These are phyloP conservation scores for Deilephila porcellus DNA, from an alignment of 2,888 invertebrate species.

Conservation along the genomic window DNA sequence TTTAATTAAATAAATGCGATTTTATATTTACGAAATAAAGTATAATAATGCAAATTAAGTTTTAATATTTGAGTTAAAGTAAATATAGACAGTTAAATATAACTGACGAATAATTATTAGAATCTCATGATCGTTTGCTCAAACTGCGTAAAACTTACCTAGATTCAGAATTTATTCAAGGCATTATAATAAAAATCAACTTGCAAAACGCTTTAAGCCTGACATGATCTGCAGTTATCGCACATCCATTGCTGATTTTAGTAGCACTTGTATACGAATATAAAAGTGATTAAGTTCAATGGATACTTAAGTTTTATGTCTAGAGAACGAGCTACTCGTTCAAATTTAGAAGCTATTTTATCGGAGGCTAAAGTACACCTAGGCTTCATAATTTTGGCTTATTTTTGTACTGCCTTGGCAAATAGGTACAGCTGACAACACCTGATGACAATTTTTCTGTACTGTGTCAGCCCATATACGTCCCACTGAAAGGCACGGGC, in stretches of 20 bases:
- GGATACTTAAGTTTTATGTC: slow-evolving; percentile 13
- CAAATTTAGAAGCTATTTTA: slow-evolving; percentile 14
- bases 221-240: slow-evolving; percentile 7
- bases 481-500: no score
- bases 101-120: no score
- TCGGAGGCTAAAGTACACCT: neutral
- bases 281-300: slow-evolving; percentile 10
- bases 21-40: no score
- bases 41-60: no score
- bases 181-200: slow-evolving; percentile 12
- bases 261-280: neutral
- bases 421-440: no score
- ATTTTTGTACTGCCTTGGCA: no score
- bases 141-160: neutral
- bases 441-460: no score
- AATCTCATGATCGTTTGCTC: neutral
- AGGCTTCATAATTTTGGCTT: neutral
- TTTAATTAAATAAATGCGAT: no score
- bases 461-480: no score
- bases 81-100: no score
- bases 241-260: neutral
- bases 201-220: neutral
- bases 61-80: no score
- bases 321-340: slow-evolving; percentile 9
- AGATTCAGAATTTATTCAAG: neutral